phyloP scores from a whole-genome alignment of 2,113 vertebrate species.

The Urocynchramus pylzowi region DNA sequence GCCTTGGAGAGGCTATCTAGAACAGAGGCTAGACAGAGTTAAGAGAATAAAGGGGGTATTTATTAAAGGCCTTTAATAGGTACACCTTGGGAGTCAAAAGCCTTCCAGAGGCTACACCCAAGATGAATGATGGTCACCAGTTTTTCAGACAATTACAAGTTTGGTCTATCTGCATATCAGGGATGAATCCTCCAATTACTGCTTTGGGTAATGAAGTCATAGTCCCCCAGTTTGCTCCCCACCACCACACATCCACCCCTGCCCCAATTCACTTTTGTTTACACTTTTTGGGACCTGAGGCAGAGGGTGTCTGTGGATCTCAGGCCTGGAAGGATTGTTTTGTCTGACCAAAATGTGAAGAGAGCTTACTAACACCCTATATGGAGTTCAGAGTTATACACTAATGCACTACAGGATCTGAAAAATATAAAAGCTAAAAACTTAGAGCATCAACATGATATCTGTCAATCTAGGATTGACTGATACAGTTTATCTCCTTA shows the following conservation, averaged over 20 bases:
- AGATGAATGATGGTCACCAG: rapidly evolving
- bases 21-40: not conserved
- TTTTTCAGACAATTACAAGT: not conserved
- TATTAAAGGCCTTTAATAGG: not conserved
- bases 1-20: not conserved
- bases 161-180: not conserved
- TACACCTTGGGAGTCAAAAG: not conserved
- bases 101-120: not conserved
- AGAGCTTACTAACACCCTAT: not conserved
- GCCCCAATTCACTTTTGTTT: not conserved
- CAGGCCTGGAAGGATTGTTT: not conserved
- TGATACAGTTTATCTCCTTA: not conserved
- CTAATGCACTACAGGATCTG: not conserved
- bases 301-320: not conserved
- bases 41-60: not conserved
- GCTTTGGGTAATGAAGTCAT: not conserved
- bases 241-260: no score
- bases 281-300: not conserved
- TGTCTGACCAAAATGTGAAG: not conserved
- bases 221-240: not conserved
- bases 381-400: not conserved
- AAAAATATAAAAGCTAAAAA: not conserved
- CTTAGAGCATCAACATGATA: not conserved
- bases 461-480: not conserved
- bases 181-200: not conserved